A percentile compares a stretch with the other conserved stretches of the same genome.
Evolutionary conservation across 2,888 invertebrate genomes (phyloP).

Genomic region (Apocheima hispidaria): DNA sequence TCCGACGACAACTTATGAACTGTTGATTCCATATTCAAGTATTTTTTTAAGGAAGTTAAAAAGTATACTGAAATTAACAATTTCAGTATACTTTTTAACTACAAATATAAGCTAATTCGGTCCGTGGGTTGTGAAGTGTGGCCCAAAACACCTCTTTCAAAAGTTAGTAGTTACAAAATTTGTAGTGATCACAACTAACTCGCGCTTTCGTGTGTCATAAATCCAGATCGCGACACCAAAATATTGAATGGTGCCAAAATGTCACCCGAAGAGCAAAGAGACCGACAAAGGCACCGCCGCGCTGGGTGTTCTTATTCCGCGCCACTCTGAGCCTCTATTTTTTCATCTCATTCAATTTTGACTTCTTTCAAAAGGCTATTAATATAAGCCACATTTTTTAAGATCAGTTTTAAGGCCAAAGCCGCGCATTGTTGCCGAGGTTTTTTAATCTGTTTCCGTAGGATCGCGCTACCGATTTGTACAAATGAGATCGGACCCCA

Average conservation of each 20-base stretch:
- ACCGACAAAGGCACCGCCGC: conserved; percentile 82
- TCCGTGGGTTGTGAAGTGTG: no score
- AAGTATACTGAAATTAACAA: no score
- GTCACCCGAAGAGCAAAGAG: conserved; percentile 81
- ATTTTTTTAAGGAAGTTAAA: no score
- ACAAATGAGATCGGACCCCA: conserved; percentile 72
- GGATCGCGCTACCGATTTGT: conserved; percentile 85
- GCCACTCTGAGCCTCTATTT: conserved; percentile 81
- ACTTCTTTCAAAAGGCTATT: conserved; percentile 86
- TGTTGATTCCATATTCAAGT: no score
- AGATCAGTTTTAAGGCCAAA: conserved; percentile 80
- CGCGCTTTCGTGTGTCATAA: conserved; percentile 79
- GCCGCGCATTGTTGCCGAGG: conserved; percentile 76
- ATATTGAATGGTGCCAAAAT: conserved; percentile 86
- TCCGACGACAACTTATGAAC: no score
- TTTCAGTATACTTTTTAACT: no score
- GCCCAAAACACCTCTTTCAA: no score
- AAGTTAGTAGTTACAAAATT: conserved; percentile 44
- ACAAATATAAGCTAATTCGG: no score
- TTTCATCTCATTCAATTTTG: conserved; percentile 86
- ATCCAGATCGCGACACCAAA: conserved; percentile 83
- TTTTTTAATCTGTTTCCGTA: conserved; percentile 86
- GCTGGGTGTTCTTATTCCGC: conserved; percentile 81
- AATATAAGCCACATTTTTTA: conserved; percentile 85
- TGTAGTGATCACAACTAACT: conserved; percentile 53